These are phyloP conservation scores for Acholoe squamosa DNA, from an alignment of 2,888 invertebrate genomes.

Conservation along the genomic window DNA sequence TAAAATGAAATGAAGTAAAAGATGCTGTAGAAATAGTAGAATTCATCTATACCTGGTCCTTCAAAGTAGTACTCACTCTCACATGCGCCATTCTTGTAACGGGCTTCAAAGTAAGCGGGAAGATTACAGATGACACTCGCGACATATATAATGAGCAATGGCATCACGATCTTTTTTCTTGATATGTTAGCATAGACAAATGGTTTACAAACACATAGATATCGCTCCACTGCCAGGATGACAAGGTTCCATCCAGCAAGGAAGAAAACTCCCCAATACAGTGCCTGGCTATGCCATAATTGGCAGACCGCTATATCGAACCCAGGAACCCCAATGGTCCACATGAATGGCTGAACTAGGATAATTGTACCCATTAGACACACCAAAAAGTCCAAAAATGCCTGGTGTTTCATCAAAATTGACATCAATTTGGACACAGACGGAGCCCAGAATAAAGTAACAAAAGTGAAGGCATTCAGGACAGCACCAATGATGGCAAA, in stretches of 20 bases:
- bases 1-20: constrained; percentile 23
- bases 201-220: background rate
- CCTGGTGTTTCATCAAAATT: constrained; percentile 38
- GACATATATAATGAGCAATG: background rate
- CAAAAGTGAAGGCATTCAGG: background rate
- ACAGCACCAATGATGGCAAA: constrained; percentile 39
- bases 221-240: constrained; percentile 8
- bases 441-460: constrained; percentile 1
- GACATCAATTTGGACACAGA: constrained; percentile 31
- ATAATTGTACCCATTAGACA: background rate
- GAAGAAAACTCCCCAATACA: constrained; percentile 50
- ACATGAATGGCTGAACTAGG: constrained; percentile 40
- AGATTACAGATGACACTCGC: background rate
- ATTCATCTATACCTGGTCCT: background rate
- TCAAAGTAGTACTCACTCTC: constrained; percentile 43
- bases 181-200: constrained; percentile 13
- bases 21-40: constrained; percentile 15
- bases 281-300: constrained; percentile 48
- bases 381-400: constrained; percentile 19
- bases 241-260: constrained; percentile 40
- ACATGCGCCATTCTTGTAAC: background rate
- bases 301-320: constrained; percentile 27
- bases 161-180: background rate
- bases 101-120: constrained; percentile 33
- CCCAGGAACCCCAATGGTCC: background rate